Evolutionary conservation across 2,888 invertebrate genomes (phyloP).

Genomic region (Gortyna flavago): DNA sequence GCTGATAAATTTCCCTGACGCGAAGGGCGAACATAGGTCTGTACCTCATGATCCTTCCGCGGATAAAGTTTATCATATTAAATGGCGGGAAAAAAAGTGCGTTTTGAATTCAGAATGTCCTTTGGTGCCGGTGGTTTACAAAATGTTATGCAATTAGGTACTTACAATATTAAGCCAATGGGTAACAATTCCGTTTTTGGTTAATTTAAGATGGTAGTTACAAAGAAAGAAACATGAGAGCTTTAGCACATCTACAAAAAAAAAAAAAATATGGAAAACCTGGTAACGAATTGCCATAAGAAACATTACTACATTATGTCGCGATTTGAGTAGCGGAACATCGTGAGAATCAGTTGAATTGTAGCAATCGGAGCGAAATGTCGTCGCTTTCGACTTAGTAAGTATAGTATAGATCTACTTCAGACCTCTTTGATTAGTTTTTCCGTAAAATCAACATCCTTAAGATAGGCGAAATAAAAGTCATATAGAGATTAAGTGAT

Average conservation of each 20-base stretch:
- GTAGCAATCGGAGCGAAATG: not conserved
- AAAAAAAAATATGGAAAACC: not conserved
- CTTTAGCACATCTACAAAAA: not conserved
- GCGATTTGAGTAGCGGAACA: not conserved
- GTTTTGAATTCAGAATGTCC: conserved; percentile 7
- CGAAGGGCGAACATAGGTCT: conserved; percentile 44
- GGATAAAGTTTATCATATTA: conserved; percentile 55
- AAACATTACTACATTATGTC: not conserved
- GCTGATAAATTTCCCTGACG: conserved; percentile 53
- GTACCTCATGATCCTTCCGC: conserved; percentile 46
- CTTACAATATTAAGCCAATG: not conserved
- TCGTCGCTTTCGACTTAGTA: not conserved
- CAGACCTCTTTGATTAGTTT: not conserved
- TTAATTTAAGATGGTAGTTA: not conserved
- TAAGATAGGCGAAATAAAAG: too few relatives aligned
- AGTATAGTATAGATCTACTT: not conserved
- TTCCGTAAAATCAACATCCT: not conserved
- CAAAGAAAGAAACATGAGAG: not conserved
- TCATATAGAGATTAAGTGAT: not conserved
- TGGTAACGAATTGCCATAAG: not conserved
- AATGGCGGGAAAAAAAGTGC: not conserved
- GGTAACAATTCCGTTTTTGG: not conserved
- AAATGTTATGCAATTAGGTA: not conserved
- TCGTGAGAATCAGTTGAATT: not conserved
- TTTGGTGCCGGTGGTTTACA: not conserved